phyloP scores from a whole-genome alignment of 2,888 invertebrate species.

The Machimus atricapillus region DNA sequence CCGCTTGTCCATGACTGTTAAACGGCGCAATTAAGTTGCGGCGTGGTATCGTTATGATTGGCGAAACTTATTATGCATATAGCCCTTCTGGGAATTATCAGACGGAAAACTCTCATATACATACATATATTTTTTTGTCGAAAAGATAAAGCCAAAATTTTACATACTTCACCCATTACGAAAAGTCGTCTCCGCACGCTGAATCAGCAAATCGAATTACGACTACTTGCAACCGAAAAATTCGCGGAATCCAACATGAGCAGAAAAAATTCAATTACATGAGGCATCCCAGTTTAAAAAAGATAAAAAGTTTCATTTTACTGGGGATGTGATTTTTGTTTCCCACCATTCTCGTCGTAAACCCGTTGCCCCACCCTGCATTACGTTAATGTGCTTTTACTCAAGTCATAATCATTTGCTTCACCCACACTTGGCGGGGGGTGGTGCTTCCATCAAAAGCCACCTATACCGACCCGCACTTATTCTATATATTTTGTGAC shows the following conservation, averaged over 20 bases:
- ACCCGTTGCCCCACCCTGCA: neutral
- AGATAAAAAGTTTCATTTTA: constrained; percentile 38
- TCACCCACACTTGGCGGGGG: neutral
- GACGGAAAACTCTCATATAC: neutral
- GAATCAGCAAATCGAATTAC: constrained; percentile 44
- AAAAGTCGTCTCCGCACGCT: constrained; percentile 28
- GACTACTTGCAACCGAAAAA: neutral
- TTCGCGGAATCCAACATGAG: neutral
- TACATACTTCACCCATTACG: constrained; percentile 23
- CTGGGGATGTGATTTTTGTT: constrained; percentile 38
- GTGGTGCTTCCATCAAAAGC: neutral
- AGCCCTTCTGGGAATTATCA: neutral
- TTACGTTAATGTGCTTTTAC: constrained; percentile 22
- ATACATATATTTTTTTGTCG: neutral
- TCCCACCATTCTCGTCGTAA: neutral
- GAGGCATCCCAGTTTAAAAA: constrained; percentile 34
- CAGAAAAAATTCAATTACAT: constrained; percentile 42
- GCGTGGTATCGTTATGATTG: neutral
- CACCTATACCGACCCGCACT: neutral
- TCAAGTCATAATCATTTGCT: constrained; percentile 26
- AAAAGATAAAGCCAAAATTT: constrained; percentile 8
- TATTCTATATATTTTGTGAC: neutral
- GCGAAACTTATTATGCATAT: neutral
- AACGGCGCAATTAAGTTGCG: neutral
- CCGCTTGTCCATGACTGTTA: neutral